Evolutionary conservation across 2,113 vertebrate species (phyloP).

Genomic region (Buteo buteo): DNA sequence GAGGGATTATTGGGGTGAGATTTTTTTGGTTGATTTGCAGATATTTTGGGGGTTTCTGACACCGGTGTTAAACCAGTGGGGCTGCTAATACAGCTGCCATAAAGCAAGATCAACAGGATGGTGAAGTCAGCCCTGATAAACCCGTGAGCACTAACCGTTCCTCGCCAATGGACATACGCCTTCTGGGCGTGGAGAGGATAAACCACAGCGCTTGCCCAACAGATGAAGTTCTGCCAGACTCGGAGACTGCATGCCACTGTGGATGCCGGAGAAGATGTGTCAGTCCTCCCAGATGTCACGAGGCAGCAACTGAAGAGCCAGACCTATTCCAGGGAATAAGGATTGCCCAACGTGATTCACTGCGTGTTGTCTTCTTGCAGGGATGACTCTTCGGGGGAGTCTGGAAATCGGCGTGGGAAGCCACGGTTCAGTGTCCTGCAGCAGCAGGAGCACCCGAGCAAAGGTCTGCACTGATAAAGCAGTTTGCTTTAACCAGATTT

Average conservation of each 20-base stretch:
- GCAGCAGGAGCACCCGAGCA: background rate
- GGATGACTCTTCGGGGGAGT: background rate
- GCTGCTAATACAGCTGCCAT: background rate
- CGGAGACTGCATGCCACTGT: background rate
- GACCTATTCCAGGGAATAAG: background rate
- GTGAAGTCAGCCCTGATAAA: slow-evolving; percentile 12
- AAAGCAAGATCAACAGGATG: background rate
- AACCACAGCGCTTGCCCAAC: slow-evolving; percentile 21
- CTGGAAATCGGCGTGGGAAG: background rate
- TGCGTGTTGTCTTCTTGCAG: background rate
- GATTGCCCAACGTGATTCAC: background rate
- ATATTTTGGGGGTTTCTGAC: background rate
- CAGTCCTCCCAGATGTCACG: background rate
- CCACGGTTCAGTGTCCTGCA: background rate
- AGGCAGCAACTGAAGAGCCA: background rate
- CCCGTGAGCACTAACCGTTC: background rate
- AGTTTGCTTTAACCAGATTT: background rate
- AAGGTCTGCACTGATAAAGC: background rate
- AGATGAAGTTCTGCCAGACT: background rate
- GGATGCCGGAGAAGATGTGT: background rate
- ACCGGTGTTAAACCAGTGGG: fast-evolving
- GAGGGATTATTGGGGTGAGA: fast-evolving
- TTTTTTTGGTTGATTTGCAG: background rate
- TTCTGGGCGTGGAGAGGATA: background rate
- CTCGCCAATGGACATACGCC: background rate